Evolutionary conservation across 1,140 invertebrate species (phyloP), one percentile per base, ranked within the genome.

Genomic region (Archivesica marissinica): DNA sequence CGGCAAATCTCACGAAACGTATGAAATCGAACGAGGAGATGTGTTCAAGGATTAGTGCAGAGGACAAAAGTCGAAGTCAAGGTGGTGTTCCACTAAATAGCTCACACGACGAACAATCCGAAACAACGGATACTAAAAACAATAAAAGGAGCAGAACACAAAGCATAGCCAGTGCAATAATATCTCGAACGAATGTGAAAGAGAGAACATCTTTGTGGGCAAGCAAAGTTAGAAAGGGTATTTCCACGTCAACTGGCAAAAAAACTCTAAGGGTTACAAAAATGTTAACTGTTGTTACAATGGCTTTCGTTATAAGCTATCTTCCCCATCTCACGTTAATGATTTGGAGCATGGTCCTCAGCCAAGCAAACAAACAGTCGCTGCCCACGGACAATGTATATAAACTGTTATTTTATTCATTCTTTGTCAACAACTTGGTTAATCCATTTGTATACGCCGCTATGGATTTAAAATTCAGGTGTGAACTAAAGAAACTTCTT

Each of bases 381-480:
- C 38, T 81, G 15, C 80, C 80, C 17, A 83, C 68, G 7, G 70
- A 83, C 25, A 83, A 83, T 50, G 25, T 33, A 15, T 83, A 83
- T 23, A 50, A 75, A 30, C 0, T 83, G 17, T 15, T 83, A 17
- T 83, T 83, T 50, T 83, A 83, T 83, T 74, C 80, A 9, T 83
- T 74, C 35, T 47, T 83, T 7, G 44, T 83, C 6, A 83, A 83
- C 39, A 83, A 83, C 64, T 33, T 83, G 25, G 68, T 83, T 7
- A 83, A 83, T 47, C 80, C 80, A 41, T 83, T 83, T 9, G 75
- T 83, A 23, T 83, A 83, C 30, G 80, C 80, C 7, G 41, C 80
- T 0, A 83, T 83, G 80, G 80, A 83, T 75, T 28, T 61, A 30
- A 83, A 83, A 56, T 83, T 75, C 30, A 74, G 68, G 50, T 23